Evolutionary conservation across 2,113 vertebrate genomes (phyloP).

Genomic region (Gopherus evgoodei): DNA sequence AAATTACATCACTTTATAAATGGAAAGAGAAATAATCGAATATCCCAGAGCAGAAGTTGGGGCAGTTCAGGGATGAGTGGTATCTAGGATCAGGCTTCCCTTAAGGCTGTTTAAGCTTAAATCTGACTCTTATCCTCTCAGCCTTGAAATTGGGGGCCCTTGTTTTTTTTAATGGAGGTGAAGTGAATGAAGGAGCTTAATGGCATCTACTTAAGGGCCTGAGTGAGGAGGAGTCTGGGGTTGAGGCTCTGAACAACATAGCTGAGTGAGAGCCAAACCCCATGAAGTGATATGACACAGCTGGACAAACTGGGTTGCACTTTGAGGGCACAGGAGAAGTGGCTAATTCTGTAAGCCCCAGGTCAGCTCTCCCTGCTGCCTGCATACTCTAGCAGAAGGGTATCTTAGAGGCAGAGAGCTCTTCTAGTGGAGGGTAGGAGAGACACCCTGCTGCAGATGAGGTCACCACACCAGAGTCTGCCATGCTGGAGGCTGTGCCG

Average conservation of each 20-base stretch:
- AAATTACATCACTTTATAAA: not conserved
- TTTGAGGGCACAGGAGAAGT: not conserved
- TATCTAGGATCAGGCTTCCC: not conserved
- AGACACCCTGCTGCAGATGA: not conserved
- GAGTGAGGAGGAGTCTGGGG: not conserved
- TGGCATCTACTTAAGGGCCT: conserved; percentile 18
- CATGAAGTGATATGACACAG: not conserved
- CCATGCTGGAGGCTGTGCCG: not conserved
- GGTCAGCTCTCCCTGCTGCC: rapidly evolving
- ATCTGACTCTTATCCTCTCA: conserved; percentile 11
- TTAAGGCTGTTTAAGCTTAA: not conserved
- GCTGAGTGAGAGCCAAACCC: rapidly evolving
- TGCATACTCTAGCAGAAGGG: rapidly evolving
- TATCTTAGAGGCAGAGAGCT: not conserved
- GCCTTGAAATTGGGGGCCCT: conserved; percentile 4
- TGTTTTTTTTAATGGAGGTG: not conserved
- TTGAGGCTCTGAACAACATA: not conserved
- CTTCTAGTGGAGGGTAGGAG: not conserved
- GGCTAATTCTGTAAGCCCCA: not conserved
- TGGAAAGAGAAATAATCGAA: not conserved
- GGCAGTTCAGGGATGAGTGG: not conserved
- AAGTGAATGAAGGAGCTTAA: conserved; percentile 19
- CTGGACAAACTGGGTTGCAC: rapidly evolving
- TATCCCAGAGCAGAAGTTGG: not conserved
- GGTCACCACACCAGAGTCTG: not conserved